Evolutionary conservation across 2,113 vertebrate species (phyloP).

Genomic region (Symphodus melops): DNA sequence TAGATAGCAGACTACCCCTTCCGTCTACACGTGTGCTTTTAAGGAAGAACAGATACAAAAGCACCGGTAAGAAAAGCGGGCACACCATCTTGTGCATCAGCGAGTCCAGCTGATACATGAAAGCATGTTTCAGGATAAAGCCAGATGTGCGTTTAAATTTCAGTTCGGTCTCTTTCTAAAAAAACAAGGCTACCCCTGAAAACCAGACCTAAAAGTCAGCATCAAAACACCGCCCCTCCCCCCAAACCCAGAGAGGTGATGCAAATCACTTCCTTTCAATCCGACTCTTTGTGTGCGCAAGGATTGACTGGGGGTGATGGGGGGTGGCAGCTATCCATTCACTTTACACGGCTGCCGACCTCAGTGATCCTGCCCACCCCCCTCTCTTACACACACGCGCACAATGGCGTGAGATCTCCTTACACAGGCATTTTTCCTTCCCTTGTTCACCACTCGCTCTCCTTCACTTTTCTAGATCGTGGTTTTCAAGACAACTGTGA

Average conservation of each 20-base stretch:
- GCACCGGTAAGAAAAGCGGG: too few relatives aligned
- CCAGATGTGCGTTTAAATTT: too few relatives aligned
- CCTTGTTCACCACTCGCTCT: slow-evolving; percentile 28
- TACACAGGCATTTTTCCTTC: slow-evolving; percentile 66
- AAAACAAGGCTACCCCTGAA: not conserved
- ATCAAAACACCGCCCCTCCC: slow-evolving; percentile 62
- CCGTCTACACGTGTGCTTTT: too few relatives aligned
- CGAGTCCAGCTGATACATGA: too few relatives aligned
- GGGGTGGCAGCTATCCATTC: slow-evolving; percentile 74
- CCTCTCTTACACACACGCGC: slow-evolving; percentile 63
- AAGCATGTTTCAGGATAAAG: too few relatives aligned
- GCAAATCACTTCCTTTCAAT: slow-evolving; percentile 85
- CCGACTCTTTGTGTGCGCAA: slow-evolving; percentile 74
- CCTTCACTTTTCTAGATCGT: slow-evolving; percentile 32
- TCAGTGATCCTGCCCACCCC: slow-evolving; percentile 70
- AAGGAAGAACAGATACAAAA: too few relatives aligned
- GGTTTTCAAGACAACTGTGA: too few relatives aligned
- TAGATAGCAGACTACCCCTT: too few relatives aligned
- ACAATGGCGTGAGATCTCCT: slow-evolving; percentile 82
- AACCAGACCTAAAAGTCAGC: slow-evolving; percentile 38
- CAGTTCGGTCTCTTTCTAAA: too few relatives aligned
- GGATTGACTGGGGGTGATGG: slow-evolving; percentile 67
- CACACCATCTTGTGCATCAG: too few relatives aligned
- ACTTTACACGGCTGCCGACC: slow-evolving; percentile 74
- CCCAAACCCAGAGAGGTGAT: slow-evolving; percentile 62